Base-by-base conservation (phyloP, 2,113 vertebrate species). In the Coreoperca whiteheadi region DNA sequence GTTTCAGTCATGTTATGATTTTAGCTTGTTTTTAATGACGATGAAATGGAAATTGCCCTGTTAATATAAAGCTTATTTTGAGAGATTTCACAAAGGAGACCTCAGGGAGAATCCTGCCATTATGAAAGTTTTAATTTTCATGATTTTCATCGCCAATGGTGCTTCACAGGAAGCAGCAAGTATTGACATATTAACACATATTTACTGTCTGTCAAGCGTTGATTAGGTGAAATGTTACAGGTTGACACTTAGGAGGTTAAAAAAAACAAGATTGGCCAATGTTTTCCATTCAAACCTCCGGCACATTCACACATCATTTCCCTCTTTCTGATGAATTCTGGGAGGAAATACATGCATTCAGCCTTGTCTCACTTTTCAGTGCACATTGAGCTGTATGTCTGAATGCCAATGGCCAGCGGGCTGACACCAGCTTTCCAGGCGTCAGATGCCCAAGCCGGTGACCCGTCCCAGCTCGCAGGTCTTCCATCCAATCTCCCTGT, bases 401-500 rank as follows among this genome's bases (percentile, higher is more conserved):
- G 87, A 80, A 87, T 88, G 89, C 82, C 90, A 90, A 75, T 65
- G 79, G 80, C 81, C 84, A 25, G 68, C 67, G 34, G 84, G 82
- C 82, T 63, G 88, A 87, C 88, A 74, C 74, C 66, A n/a, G 84
- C 72, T 87, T 88, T 63, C 87, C 71, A 82, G 78, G 69, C 72
- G 54, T 87, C 78, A 74, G 74, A 84, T 81, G 69, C 83, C 87
- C 86, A 66, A 84, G 79, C 85, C 60, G 74, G 70, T 92, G 92
- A 95, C 92, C 94, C 86, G 60, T 91, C 85, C 89, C 87, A 81
- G 79, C 87, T 79, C 63, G 71, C 84, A 69, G 78, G 83, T 77
- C 84, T 87, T 73, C 88, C 82, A 89, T 94, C 92, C 93, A 93
- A 91, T 93, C 89, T 87, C 90, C 90, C 88, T 75, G 92, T 94